phyloP scores from a whole-genome alignment of 2,888 invertebrate species.

The Fissipunctia ypsillon region DNA sequence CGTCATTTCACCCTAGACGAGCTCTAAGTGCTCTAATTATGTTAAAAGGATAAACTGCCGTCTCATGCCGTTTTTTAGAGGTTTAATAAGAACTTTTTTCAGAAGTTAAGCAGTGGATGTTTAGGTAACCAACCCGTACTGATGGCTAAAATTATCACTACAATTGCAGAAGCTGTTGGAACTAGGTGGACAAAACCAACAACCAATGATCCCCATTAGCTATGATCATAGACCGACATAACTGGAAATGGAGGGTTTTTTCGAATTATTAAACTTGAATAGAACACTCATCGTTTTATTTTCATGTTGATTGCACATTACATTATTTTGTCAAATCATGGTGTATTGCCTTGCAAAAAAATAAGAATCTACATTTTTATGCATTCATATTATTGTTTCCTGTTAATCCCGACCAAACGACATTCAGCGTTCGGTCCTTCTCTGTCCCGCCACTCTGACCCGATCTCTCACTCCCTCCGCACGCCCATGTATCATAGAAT shows the following conservation, averaged over 20 bases:
- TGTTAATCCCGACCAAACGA: no score
- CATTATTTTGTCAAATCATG: background rate
- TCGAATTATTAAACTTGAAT: background rate
- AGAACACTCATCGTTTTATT: background rate
- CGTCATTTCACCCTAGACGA: no score
- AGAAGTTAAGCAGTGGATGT: background rate
- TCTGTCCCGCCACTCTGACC: no score
- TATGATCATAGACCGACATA: background rate
- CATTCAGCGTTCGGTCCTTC: no score
- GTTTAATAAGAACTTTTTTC: background rate
- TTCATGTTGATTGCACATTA: background rate
- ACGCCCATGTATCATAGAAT: no score
- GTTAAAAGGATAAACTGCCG: background rate
- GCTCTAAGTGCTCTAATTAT: no score
- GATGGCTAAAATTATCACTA: no score
- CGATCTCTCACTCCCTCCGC: no score
- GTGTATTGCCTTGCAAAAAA: background rate
- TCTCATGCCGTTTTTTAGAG: background rate
- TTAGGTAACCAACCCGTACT: no score
- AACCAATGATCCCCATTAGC: background rate
- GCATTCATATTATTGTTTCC: background rate
- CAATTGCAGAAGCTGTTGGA: background rate
- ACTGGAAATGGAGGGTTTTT: background rate
- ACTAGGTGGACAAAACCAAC: background rate
- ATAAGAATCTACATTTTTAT: background rate